Evolutionary conservation across 2,888 invertebrate genomes (phyloP).

Genomic region (Willowsia nigromaculata): DNA sequence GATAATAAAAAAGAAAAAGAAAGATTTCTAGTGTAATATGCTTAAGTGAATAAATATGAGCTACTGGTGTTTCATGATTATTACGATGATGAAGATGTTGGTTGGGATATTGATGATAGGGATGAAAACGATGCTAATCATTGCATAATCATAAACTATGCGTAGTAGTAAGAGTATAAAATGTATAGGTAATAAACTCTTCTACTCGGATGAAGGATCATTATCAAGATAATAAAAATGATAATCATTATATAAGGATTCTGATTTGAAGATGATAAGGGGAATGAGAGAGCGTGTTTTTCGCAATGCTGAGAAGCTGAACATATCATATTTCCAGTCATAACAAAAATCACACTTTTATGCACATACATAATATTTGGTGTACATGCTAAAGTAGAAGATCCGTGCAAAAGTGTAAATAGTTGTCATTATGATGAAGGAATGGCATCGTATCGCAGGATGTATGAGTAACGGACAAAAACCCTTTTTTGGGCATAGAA

Average conservation of each 20-base stretch:
- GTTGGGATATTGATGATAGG: background rate
- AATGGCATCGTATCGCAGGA: background rate
- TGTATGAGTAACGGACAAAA: slow-evolving; percentile 36
- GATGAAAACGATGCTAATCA: slow-evolving; percentile 44
- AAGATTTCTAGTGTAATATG: slow-evolving; percentile 4
- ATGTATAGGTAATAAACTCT: too few relatives aligned
- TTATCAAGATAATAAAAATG: slow-evolving; percentile 36
- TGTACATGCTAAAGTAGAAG: slow-evolving; percentile 1
- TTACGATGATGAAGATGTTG: background rate
- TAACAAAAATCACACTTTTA: slow-evolving; percentile 12
- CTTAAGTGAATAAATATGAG: slow-evolving; percentile 30
- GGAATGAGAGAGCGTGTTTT: background rate
- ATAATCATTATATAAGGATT: slow-evolving; percentile 29
- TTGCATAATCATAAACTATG: background rate
- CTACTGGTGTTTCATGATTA: slow-evolving; percentile 30
- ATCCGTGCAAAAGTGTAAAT: slow-evolving; percentile 2
- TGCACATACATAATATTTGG: too few relatives aligned
- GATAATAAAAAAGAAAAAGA: background rate
- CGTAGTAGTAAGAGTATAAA: background rate
- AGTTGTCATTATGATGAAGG: slow-evolving; percentile 4
- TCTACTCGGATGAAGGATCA: too few relatives aligned
- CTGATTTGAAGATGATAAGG: slow-evolving; percentile 20
- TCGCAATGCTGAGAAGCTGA: background rate
- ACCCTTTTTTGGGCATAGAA: background rate
- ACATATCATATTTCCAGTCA: slow-evolving; percentile 39